Percentiles rank a stretch among this genome's conserved stretches.
Conservation (phyloP, 1,140 invertebrate species). For the Hyposmocoma kahamanoa region DNA sequence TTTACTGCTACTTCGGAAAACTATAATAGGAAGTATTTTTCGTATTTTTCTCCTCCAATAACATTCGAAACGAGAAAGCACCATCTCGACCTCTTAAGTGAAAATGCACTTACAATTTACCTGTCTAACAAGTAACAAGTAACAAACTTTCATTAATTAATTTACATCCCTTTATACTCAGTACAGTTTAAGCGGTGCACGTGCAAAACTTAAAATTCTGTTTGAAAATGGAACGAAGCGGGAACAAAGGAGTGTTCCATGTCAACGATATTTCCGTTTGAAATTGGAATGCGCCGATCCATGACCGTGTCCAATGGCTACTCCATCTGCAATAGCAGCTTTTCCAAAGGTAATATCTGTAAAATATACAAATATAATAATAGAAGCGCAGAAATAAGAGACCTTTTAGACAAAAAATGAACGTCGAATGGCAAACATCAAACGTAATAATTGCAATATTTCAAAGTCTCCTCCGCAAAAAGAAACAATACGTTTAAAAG, state of each 20-base stretch:
- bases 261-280: constrained; percentile 53
- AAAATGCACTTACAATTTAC: too few species aligned
- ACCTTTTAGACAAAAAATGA: neutral
- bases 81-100: too few species aligned
- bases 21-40: too few species aligned
- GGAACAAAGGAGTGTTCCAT: constrained; percentile 52
- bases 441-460: constrained; percentile 61
- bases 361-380: neutral
- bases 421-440: constrained; percentile 35
- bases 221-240: constrained; percentile 44
- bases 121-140: too few species aligned
- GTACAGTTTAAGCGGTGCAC: too few species aligned
- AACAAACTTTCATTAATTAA: too few species aligned
- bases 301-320: constrained; percentile 31
- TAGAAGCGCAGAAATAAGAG: neutral
- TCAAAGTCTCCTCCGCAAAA: constrained; percentile 52
- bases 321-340: constrained; percentile 17
- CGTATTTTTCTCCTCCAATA: too few species aligned
- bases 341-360: neutral
- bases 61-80: too few species aligned
- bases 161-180: too few species aligned
- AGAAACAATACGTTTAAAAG: constrained; percentile 64
- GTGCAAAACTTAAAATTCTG: constrained; percentile 28
- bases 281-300: constrained; percentile 47
- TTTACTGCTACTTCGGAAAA: too few species aligned